Percentiles rank a stretch among this genome's conserved stretches.
Conservation (phyloP, 1,140 invertebrate genomes). For the Vanessa atalanta region DNA sequence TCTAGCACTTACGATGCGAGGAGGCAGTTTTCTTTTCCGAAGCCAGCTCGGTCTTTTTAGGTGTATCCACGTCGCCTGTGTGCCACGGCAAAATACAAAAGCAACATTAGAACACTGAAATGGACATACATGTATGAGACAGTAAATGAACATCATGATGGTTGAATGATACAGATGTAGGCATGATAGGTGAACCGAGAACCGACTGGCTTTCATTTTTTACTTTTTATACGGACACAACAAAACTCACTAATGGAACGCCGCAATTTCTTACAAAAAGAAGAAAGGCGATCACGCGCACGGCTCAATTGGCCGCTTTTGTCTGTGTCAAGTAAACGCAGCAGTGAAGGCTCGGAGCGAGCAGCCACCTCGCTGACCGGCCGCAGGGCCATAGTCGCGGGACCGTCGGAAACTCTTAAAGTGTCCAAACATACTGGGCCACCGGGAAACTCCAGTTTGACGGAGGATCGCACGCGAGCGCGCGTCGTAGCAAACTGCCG, state of each 20-base stretch:
- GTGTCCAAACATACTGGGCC: slow-evolving; percentile 74
- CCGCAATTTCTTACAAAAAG: slow-evolving; percentile 77
- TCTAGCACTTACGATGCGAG: slow-evolving; percentile 79
- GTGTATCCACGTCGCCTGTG: slow-evolving; percentile 76
- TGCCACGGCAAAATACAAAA: slow-evolving; percentile 75
- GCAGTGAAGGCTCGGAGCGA: slow-evolving; percentile 69
- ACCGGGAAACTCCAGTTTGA: slow-evolving; percentile 72
- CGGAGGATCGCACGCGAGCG: slow-evolving; percentile 71
- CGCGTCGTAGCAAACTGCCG: slow-evolving; percentile 69
- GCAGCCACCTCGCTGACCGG: slow-evolving; percentile 63
- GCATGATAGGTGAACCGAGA: slow-evolving; percentile 20
- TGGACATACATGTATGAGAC: slow-evolving; percentile 48
- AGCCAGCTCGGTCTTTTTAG: slow-evolving; percentile 76
- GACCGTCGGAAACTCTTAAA: slow-evolving; percentile 60
- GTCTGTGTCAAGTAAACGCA: slow-evolving; percentile 67
- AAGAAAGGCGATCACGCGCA: slow-evolving; percentile 69
- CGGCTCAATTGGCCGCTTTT: slow-evolving; percentile 70
- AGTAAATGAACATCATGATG: slow-evolving; percentile 11
- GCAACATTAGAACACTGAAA: slow-evolving; percentile 76
- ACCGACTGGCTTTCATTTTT: slow-evolving; percentile 1
- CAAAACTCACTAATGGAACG: slow-evolving; percentile 76
- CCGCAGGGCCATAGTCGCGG: slow-evolving; percentile 57
- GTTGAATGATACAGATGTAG: background rate
- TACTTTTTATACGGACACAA: slow-evolving; percentile 31
- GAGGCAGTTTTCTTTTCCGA: slow-evolving; percentile 72